These are phyloP conservation scores for Gastracanthus pulcherrimus DNA, from an alignment of 2,888 invertebrate species.

Conservation along the genomic window DNA sequence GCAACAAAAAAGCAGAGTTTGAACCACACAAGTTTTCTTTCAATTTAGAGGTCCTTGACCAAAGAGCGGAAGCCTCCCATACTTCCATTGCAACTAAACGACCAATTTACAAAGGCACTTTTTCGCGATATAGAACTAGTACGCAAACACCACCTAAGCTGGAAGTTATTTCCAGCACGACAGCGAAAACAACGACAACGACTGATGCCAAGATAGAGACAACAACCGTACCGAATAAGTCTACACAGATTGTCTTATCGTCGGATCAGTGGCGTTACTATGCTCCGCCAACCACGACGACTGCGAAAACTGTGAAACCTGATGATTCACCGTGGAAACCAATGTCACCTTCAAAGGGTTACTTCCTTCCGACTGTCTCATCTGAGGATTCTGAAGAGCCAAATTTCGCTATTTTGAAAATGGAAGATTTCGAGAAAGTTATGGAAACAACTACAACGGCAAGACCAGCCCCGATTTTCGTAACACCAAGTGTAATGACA, in stretches of 20 bases:
- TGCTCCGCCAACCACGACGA: constrained; percentile 68
- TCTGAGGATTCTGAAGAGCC: not conserved
- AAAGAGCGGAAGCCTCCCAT: constrained; percentile 55
- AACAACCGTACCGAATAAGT: constrained; percentile 67
- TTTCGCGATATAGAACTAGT: constrained; percentile 51
- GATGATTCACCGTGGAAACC: constrained; percentile 35
- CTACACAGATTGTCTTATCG: constrained; percentile 64
- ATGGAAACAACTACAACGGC: constrained; percentile 11
- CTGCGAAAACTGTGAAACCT: not conserved
- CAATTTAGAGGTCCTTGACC: constrained; percentile 64
- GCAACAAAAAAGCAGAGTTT: constrained; percentile 51
- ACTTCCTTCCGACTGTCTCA: constrained; percentile 30
- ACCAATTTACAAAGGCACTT: constrained; percentile 54
- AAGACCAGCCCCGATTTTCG: constrained; percentile 45
- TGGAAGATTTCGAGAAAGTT: constrained; percentile 42
- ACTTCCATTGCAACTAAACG: constrained; percentile 50
- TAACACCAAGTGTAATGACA: constrained; percentile 42
- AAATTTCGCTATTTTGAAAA: constrained; percentile 1
- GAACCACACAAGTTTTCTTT: constrained; percentile 71
- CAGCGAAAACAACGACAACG: constrained; percentile 9
- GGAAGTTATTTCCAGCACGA: constrained; percentile 64
- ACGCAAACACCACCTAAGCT: constrained; percentile 56
- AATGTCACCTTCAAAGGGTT: constrained; percentile 13
- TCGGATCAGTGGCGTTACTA: constrained; percentile 77
- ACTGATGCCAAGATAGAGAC: constrained; percentile 49